phyloP scores from a whole-genome alignment of 2,113 vertebrate genomes.

The Corydoras maculifer region DNA sequence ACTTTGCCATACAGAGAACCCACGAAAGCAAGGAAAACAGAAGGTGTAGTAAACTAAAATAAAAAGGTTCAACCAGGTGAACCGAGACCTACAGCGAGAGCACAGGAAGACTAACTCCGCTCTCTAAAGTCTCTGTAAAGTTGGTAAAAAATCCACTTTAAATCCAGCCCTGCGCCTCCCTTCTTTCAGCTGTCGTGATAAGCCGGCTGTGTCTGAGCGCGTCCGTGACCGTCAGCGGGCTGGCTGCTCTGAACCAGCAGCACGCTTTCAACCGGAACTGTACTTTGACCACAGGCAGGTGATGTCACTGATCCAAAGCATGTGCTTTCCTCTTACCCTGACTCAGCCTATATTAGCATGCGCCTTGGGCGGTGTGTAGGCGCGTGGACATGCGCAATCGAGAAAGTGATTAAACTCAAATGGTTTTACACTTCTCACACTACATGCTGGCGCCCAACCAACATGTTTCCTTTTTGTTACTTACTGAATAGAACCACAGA shows the following conservation, averaged over 20 bases:
- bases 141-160: slow-evolving; percentile 48
- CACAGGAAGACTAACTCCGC: not conserved
- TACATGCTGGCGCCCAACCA: no score
- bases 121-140: not conserved
- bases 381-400: not conserved
- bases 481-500: no score
- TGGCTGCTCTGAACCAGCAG: slow-evolving; percentile 42
- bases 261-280: slow-evolving; percentile 62
- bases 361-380: not conserved
- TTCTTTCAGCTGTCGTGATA: not conserved
- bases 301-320: slow-evolving; percentile 64
- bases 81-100: not conserved
- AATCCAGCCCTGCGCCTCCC: slow-evolving; percentile 41
- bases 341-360: not conserved
- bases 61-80: not conserved
- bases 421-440: not conserved
- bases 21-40: not conserved
- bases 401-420: not conserved
- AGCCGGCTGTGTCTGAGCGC: not conserved
- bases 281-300: slow-evolving; percentile 70
- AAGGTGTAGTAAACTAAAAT: not conserved
- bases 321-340: not conserved
- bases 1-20: slow-evolving; percentile 25
- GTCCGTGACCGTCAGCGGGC: slow-evolving; percentile 28
- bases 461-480: no score